phyloP scores from a whole-genome alignment of 2,113 vertebrate genomes.

The Psilopsiagon aurifrons region DNA sequence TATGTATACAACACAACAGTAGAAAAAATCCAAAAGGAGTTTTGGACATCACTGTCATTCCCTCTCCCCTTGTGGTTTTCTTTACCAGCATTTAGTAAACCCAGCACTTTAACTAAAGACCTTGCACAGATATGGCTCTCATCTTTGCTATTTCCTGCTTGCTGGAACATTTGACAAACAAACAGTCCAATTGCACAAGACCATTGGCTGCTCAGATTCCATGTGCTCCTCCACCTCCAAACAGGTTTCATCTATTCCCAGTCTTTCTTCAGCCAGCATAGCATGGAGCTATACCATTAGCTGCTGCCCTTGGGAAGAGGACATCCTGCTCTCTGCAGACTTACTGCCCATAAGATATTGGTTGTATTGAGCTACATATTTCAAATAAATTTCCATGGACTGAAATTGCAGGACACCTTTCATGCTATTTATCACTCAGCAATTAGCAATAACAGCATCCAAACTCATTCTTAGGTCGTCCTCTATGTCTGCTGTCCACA shows the following conservation, averaged over 20 bases:
- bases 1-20: background rate
- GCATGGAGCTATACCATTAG: background rate
- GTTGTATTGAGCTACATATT: conserved; percentile 19
- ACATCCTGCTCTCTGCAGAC: background rate
- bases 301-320: conserved; percentile 25
- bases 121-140: background rate
- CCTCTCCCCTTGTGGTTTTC: background rate
- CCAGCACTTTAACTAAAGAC: background rate
- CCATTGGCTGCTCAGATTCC: background rate
- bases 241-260: background rate
- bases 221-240: background rate
- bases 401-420: conserved; percentile 29
- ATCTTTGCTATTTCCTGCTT: background rate
- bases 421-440: conserved; percentile 41
- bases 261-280: background rate
- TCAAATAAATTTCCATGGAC: conserved; percentile 30
- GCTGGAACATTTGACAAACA: background rate
- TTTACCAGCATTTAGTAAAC: background rate
- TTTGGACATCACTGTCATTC: background rate
- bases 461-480: background rate
- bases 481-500: conserved; percentile 19
- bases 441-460: conserved; percentile 52
- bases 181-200: background rate
- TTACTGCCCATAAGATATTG: background rate
- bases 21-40: background rate